Percentiles rank a stretch among this genome's conserved stretches.
Evolutionary conservation across 2,888 invertebrate genomes (phyloP).

Genomic region (Troides aeacus): DNA sequence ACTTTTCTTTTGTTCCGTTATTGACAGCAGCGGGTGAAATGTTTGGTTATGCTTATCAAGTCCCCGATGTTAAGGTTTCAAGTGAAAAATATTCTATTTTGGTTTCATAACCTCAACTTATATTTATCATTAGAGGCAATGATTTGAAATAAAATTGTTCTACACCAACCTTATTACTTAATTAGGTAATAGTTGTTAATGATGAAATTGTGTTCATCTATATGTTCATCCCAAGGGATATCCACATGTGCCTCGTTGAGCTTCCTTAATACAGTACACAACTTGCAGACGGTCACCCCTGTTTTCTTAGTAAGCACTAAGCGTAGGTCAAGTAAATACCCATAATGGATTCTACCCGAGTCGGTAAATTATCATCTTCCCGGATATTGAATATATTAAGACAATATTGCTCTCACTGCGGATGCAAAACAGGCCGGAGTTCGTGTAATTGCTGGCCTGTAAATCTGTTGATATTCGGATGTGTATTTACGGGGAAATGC

Average conservation of each 20-base stretch:
- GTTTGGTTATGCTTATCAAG: slow-evolving; percentile 62
- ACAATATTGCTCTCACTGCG: slow-evolving; percentile 61
- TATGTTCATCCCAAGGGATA: slow-evolving; percentile 32
- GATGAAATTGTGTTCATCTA: slow-evolving; percentile 35
- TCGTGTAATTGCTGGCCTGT: slow-evolving; percentile 60
- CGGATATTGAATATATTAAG: slow-evolving; percentile 80
- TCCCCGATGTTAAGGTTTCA: slow-evolving; percentile 16
- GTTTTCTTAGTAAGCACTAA: slow-evolving; percentile 80
- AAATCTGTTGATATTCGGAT: slow-evolving; percentile 31
- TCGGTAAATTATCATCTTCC: slow-evolving; percentile 75
- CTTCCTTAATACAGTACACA: slow-evolving; percentile 10
- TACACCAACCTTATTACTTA: not conserved
- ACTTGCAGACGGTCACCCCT: slow-evolving; percentile 59
- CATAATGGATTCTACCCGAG: slow-evolving; percentile 77
- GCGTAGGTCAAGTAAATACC: slow-evolving; percentile 79
- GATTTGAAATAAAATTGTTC: not conserved
- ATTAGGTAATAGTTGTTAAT: not conserved
- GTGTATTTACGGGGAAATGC: slow-evolving; percentile 19
- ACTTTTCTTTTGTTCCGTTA: slow-evolving; percentile 69
- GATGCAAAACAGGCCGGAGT: slow-evolving; percentile 60
- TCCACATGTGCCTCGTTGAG: slow-evolving; percentile 12
- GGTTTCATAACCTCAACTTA: too few relatives aligned
- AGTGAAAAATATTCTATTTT: not conserved
- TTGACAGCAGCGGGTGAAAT: slow-evolving; percentile 50
- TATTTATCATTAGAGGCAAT: too few relatives aligned